Base-by-base conservation (phyloP, 2,113 vertebrate species). In the Pseudorectes ferrugineus region DNA sequence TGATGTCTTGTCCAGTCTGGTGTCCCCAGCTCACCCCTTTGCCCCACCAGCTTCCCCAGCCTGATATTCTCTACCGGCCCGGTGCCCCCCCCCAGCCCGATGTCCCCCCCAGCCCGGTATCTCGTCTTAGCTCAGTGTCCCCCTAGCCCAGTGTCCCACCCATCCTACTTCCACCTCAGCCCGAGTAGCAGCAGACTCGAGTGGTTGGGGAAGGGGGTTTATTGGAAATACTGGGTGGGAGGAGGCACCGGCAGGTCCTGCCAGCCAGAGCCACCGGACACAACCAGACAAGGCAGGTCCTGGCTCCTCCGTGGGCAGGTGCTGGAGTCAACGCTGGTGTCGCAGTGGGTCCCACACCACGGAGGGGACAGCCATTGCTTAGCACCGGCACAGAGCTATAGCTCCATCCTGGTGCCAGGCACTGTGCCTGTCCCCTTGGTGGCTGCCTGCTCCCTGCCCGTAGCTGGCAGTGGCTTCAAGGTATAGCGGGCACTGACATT, bases 401-500 rank as follows among this genome's bases (percentile, higher is more conserved):
- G 65, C 14, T 78, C 28, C 22, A 0, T 82, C 31, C 25, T 3
- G 0, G 45, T 25, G 35, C 49, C 3, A 0, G 38, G 63, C 12
- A 9, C 38, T 2, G 6, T 5, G 18, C 31, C 36, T 3, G 36
- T 33, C 15, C 43, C 49, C 15, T 16, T 36, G 7, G 23, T 14
- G 18, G 57, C 83, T 33, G 52, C 42, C 76, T 70, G 54, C 51
- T 89, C 36, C 35, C 11, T 48, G 36, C 75, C 40, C 0, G 15
- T n/a, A 11, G 67, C 71, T 0, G 81, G 55, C 72, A 95, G 70
- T 4, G 97, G 95, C 71, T 87, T 97, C 96, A 97, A 31, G 61
- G 88, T 97, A 5, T 96, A 97, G 57, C 78, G 92, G 14, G 88
- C 96, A 6, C 95, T 91, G 85, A 97, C 28, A 28, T 95, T 94